Conservation (phyloP, 2,113 vertebrate species). For the Misgurnus mizolepis region DNA sequence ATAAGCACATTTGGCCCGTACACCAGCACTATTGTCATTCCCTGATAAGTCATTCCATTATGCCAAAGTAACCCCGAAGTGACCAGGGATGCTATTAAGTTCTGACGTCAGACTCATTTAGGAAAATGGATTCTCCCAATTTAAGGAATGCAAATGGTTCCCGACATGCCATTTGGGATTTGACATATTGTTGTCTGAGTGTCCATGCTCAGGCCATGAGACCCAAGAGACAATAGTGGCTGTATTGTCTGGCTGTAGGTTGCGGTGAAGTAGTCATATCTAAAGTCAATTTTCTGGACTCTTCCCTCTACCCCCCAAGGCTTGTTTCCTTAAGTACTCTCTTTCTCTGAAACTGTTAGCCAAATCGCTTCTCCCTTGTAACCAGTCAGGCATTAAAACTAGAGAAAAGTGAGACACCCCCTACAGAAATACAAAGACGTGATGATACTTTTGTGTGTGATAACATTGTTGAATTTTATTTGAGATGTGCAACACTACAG, state of each 20-base stretch:
- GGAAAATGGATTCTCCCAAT: slow-evolving; percentile 43
- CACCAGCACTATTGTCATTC: slow-evolving; percentile 32
- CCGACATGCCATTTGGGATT: slow-evolving; percentile 39
- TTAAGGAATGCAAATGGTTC: slow-evolving; percentile 51
- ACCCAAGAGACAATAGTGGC: slow-evolving; percentile 44
- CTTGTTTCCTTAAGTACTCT: slow-evolving; percentile 23
- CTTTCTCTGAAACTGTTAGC: slow-evolving; percentile 59
- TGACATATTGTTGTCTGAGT: slow-evolving; percentile 41
- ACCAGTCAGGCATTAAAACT: slow-evolving; percentile 41
- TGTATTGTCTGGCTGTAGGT: slow-evolving; percentile 38
- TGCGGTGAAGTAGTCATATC: slow-evolving; percentile 31
- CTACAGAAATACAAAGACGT: no score
- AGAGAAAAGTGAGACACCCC: not conserved
- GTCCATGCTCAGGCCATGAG: slow-evolving; percentile 9
- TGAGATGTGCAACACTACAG: no score
- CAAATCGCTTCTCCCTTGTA: slow-evolving; percentile 53
- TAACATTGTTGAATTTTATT: not conserved
- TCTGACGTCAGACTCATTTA: slow-evolving; percentile 44
- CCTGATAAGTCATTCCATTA: slow-evolving; percentile 34
- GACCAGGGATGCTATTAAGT: slow-evolving; percentile 44
- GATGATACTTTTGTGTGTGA: not conserved
- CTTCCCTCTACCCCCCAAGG: slow-evolving; percentile 34
- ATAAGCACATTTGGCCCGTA: slow-evolving; percentile 17
- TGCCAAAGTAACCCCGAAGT: slow-evolving; percentile 25
- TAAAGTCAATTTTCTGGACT: slow-evolving; percentile 52